Percentiles rank a stretch among this genome's conserved stretches.
These are phyloP conservation scores for Thaleichthys pacificus DNA, from an alignment of 2,797 vertebrate species.

Conservation along the genomic window DNA sequence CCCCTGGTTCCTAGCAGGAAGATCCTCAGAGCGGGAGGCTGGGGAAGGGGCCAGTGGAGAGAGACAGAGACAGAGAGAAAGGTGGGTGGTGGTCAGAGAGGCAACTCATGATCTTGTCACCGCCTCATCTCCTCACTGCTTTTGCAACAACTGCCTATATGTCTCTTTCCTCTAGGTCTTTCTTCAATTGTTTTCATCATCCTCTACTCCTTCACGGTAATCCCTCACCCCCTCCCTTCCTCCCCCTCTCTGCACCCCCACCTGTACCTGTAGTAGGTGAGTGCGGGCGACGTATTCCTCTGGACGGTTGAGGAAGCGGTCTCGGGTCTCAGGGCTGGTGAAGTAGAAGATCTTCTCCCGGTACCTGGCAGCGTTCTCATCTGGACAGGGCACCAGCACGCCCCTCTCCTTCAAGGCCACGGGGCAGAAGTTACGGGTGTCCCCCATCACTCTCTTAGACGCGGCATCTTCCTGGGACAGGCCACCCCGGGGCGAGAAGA, in stretches of 20 bases:
- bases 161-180: not conserved
- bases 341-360: slow-evolving; percentile 87
- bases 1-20: slow-evolving; percentile 83
- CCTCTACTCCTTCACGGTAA: not conserved
- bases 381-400: slow-evolving; percentile 77
- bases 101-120: not conserved
- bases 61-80: not conserved
- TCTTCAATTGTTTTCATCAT: too few species aligned
- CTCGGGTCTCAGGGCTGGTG: slow-evolving; percentile 77
- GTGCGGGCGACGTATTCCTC: slow-evolving; percentile 77
- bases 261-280: slow-evolving; percentile 81
- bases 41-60: not conserved
- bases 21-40: slow-evolving; percentile 88
- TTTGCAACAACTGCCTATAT: not conserved
- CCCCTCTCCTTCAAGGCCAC: slow-evolving; percentile 84
- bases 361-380: slow-evolving; percentile 82
- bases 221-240: not conserved
- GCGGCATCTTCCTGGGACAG: slow-evolving; percentile 68
- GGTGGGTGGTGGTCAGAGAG: not conserved
- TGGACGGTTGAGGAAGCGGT: slow-evolving; percentile 83
- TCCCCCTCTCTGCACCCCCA: not conserved
- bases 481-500: slow-evolving; percentile 31
- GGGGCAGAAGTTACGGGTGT: slow-evolving; percentile 90
- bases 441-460: slow-evolving; percentile 79
- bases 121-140: not conserved